Percentiles rank a stretch among this genome's conserved stretches.
These are phyloP conservation scores for Therioaphis trifolii DNA, from an alignment of 2,888 invertebrate species.

Conservation along the genomic window DNA sequence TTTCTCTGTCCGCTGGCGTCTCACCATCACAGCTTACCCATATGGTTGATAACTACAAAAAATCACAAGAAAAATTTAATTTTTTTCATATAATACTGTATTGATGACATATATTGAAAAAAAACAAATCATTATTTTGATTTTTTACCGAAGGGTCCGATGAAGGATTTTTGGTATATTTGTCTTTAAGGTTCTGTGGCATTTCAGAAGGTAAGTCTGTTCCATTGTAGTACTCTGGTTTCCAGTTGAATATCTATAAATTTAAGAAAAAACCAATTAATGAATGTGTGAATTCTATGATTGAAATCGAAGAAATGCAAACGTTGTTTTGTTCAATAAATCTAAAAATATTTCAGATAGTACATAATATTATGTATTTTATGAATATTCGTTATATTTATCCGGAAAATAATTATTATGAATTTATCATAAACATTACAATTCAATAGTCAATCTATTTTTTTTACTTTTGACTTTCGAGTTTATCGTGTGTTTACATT, in stretches of 20 bases:
- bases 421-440: too few species aligned
- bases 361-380: too few species aligned
- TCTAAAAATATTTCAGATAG: too few species aligned
- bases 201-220: conserved; percentile 73
- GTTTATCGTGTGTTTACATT: too few species aligned
- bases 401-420: too few species aligned
- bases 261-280: conserved; percentile 51
- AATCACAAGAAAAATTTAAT: background rate
- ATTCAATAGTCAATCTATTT: too few species aligned
- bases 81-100: background rate
- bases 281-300: background rate
- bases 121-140: too few species aligned
- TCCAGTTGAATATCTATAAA: conserved; percentile 79
- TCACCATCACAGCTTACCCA: conserved; percentile 74
- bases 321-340: background rate
- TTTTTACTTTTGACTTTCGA: too few species aligned
- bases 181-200: conserved; percentile 68
- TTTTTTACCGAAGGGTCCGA: too few species aligned
- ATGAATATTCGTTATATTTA: too few species aligned
- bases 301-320: background rate
- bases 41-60: conserved; percentile 69
- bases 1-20: conserved; percentile 72
- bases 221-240: conserved; percentile 75
- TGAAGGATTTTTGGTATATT: background rate
- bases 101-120: too few species aligned